Conservation (phyloP, 2,888 invertebrate species). For the Drosophila atripex region DNA sequence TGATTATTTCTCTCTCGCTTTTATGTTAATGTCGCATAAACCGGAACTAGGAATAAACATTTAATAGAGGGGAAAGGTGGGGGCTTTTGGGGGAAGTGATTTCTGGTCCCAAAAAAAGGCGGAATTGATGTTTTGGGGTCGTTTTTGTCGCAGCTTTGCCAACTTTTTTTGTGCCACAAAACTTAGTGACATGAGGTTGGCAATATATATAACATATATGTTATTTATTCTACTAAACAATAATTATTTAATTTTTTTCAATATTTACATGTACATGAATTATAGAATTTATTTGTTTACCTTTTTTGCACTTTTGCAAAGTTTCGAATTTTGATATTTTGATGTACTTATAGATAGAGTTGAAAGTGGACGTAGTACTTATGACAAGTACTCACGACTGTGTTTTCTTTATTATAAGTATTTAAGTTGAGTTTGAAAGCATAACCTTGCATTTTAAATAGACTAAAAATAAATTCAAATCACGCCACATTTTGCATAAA, state of each 20-base stretch:
- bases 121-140: slow-evolving; percentile 46
- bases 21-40: slow-evolving; percentile 60
- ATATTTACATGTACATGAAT: background rate
- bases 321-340: background rate
- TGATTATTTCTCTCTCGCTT: slow-evolving; percentile 34
- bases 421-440: slow-evolving; percentile 3
- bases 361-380: background rate
- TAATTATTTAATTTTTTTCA: background rate
- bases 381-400: background rate
- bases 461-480: slow-evolving; percentile 23
- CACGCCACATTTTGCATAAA: slow-evolving; percentile 12
- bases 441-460: slow-evolving; percentile 8
- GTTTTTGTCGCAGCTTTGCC: slow-evolving; percentile 21
- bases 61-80: slow-evolving; percentile 7
- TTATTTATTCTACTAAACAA: background rate
- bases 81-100: slow-evolving; percentile 17
- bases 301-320: background rate
- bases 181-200: background rate
- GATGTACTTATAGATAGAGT: background rate
- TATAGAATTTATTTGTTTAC: slow-evolving; percentile 1
- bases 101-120: slow-evolving; percentile 53
- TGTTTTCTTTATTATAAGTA: background rate
- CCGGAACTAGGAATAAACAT: slow-evolving; percentile 63
- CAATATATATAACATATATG: background rate
- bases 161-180: slow-evolving; percentile 10